These are phyloP conservation scores for Nymphicus hollandicus DNA, from an alignment of 2,113 vertebrate species.

Conservation along the genomic window DNA sequence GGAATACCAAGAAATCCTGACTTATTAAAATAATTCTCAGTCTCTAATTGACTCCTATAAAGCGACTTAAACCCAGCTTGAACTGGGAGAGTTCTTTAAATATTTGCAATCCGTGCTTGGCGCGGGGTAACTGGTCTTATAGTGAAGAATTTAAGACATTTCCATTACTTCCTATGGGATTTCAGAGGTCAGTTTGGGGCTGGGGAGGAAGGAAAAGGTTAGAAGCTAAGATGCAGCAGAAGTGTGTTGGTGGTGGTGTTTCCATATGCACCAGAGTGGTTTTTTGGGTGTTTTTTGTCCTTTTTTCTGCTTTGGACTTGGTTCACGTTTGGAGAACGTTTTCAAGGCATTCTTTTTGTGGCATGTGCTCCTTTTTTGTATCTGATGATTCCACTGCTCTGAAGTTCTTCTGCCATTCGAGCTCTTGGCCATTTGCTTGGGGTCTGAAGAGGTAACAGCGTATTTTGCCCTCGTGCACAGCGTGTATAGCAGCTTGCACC, in stretches of 20 bases:
- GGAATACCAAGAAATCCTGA: conserved; percentile 47
- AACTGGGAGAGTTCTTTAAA: conserved; percentile 2
- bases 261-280: neutral
- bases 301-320: neutral
- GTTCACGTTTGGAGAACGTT: neutral
- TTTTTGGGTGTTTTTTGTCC: neutral
- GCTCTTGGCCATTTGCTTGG: neutral
- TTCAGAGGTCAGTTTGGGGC: conserved; percentile 20
- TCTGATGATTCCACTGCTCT: neutral
- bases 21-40: conserved; percentile 38
- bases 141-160: conserved; percentile 43
- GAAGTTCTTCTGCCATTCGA: accelerated
- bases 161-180: conserved; percentile 36
- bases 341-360: neutral
- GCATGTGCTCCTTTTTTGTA: neutral
- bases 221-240: neutral
- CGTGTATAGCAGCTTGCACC: accelerated
- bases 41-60: neutral
- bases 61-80: neutral
- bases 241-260: neutral
- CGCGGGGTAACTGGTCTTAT: neutral
- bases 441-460: neutral
- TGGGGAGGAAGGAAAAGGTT: neutral
- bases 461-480: neutral
- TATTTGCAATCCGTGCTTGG: neutral